Evolutionary conservation across 2,797 vertebrate species (phyloP).

Genomic region (Tokudaia muenninki): DNA sequence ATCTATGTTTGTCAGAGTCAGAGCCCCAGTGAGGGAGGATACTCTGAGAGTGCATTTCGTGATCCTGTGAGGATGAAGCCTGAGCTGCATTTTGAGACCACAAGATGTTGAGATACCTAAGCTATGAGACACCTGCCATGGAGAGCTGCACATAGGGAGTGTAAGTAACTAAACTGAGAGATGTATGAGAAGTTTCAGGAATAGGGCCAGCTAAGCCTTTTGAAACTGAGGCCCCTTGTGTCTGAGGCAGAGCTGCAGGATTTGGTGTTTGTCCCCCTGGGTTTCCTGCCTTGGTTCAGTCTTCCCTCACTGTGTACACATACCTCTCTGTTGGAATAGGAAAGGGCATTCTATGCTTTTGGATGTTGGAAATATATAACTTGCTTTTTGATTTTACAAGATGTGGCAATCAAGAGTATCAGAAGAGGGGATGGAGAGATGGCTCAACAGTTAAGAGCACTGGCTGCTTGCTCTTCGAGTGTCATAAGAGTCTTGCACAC

Average conservation of each 20-base stretch:
- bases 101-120: neutral
- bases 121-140: neutral
- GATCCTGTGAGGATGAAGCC: neutral
- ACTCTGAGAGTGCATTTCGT: neutral
- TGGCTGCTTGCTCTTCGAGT: too few relatives aligned
- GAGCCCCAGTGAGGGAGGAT: neutral
- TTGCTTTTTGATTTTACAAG: too few relatives aligned
- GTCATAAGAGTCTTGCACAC: too few relatives aligned
- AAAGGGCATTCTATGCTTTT: neutral
- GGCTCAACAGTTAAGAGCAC: too few relatives aligned
- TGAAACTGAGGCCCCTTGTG: neutral
- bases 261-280: neutral
- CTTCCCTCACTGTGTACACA: neutral
- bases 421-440: too few relatives aligned
- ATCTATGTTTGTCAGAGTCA: neutral
- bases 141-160: neutral
- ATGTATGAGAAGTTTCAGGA: neutral
- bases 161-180: neutral
- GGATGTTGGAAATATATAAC: neutral
- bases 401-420: too few relatives aligned
- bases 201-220: neutral
- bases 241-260: neutral
- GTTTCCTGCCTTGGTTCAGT: neutral
- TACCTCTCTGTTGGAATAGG: neutral
- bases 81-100: neutral